Base-by-base conservation (phyloP, 92 coral and sea anemone genomes). In the Muricea muricata region DNA sequence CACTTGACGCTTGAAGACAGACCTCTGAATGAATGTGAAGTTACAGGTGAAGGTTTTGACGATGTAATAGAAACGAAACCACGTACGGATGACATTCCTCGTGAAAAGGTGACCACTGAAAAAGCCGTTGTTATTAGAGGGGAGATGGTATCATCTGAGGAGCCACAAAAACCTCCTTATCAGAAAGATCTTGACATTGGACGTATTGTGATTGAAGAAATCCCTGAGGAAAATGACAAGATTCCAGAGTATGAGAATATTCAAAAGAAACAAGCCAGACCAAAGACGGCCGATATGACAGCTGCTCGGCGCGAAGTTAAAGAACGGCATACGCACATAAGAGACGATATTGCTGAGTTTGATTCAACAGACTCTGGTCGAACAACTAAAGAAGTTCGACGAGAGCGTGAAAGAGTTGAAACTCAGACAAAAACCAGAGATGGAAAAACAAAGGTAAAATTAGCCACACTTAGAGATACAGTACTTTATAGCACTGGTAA, bases 151-250 rank as follows among this genome's bases (percentile, higher is more conserved):
- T 15, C 30, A 17, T 0, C 2, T 1, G 81, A 76, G 11, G 67
- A 50, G 21, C 14, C 18, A 50, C n/a, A 52, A 52, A 28, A 54
- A 76, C 66, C 81, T 23, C 48, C 8, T 33, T 55, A 52, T 54
- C 66, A 40, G 11, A 76, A 54, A 35, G 81, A 76, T 21, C 67
- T 26, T 5, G 81, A 76, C 4, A 46, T 78, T 56, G 83, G 83
- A 52, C 71, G 83, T 25, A 78, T 78, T 12, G 52, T 56, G 47
- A 58, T 56, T 23, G 71, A 78, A 63, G 83, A 78, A 78, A 39
- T 58, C 7, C 80, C 83, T 0, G 71, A 58, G 5, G 41, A 75
- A 35, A 78, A 78, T 4, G 52, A 56, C 33, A 71, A 78, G 23
- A 20, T 31, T 11, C 41, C 26, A 15, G 18, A 78, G 30, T n/a